A percentile compares a stretch with the other conserved stretches of the same genome.
phyloP scores from a whole-genome alignment of 2,113 vertebrate genomes.

The Perca flavescens region DNA sequence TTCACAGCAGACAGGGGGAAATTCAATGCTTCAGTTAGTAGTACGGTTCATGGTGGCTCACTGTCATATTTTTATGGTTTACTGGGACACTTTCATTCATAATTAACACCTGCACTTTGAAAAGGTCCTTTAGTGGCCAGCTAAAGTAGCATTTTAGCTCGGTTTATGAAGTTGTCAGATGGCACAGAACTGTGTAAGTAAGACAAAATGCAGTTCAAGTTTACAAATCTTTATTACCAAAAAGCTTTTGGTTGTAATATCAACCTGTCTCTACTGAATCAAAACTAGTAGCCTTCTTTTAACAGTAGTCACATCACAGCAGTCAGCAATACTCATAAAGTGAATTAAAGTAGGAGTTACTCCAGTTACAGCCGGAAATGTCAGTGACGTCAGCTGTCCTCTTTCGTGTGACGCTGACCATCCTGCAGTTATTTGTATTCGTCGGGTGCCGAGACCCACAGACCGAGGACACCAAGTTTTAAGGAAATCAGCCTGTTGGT shows the following conservation, averaged over 20 bases:
- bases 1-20: neutral
- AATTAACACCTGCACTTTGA: neutral
- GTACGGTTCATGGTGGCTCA: neutral
- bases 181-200: too few relatives aligned
- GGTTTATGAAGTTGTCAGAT: neutral
- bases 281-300: constrained; percentile 32
- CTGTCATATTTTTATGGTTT: neutral
- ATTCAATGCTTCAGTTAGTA: neutral
- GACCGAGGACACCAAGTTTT: neutral
- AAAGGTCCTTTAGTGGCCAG: neutral
- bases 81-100: neutral
- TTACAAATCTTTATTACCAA: constrained; percentile 74
- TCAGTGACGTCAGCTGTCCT: neutral
- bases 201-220: neutral
- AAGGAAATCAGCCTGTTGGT: neutral
- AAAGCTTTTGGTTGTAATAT: constrained; percentile 37
- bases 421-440: too few relatives aligned
- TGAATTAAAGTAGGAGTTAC: constrained; percentile 31
- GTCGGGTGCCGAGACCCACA: neutral
- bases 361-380: constrained; percentile 53
- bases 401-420: neutral
- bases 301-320: constrained; percentile 46
- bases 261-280: constrained; percentile 35
- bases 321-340: constrained; percentile 24
- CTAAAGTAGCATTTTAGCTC: too few relatives aligned